Evolutionary conservation across 2,113 vertebrate species (phyloP).

Genomic region (Panthera tigris): DNA sequence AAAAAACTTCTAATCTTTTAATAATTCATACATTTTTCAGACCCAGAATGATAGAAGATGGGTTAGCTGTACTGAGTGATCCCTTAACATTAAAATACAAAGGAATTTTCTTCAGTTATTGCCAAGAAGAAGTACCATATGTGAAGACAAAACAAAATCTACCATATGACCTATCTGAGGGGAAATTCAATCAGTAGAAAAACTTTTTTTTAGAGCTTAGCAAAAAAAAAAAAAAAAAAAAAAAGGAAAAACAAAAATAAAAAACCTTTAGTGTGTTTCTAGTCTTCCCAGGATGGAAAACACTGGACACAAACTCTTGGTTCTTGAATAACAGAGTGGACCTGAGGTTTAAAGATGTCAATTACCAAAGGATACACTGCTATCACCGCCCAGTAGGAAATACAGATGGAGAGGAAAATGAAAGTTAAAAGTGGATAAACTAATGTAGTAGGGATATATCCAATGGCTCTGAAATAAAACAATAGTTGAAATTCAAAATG

Average conservation of each 20-base stretch:
- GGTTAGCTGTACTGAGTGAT: background rate
- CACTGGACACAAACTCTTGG: background rate
- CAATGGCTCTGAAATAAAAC: conserved; percentile 90
- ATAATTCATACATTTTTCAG: background rate
- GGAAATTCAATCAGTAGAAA: background rate
- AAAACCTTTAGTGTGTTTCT: background rate
- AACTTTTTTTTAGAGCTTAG: background rate
- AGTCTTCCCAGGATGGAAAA: background rate
- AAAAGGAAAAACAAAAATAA: too few species aligned
- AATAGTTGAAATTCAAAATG: conserved; percentile 30
- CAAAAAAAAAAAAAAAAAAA: background rate
- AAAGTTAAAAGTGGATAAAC: conserved; percentile 96
- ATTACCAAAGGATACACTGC: conserved; percentile 94
- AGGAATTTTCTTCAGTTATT: background rate
- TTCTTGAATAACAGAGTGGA: background rate
- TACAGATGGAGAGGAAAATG: conserved; percentile 92
- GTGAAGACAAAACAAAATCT: background rate
- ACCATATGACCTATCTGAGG: background rate
- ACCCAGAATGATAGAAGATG: background rate
- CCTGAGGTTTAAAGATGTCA: background rate
- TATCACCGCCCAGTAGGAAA: conserved; percentile 94
- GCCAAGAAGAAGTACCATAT: background rate
- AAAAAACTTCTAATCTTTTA: background rate
- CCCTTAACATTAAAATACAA: background rate
- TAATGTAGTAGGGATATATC: conserved; percentile 93